Percentiles rank a stretch among this genome's conserved stretches.
These are phyloP conservation scores for Lingula anatina DNA, from an alignment of 2,888 invertebrate genomes.

Conservation along the genomic window DNA sequence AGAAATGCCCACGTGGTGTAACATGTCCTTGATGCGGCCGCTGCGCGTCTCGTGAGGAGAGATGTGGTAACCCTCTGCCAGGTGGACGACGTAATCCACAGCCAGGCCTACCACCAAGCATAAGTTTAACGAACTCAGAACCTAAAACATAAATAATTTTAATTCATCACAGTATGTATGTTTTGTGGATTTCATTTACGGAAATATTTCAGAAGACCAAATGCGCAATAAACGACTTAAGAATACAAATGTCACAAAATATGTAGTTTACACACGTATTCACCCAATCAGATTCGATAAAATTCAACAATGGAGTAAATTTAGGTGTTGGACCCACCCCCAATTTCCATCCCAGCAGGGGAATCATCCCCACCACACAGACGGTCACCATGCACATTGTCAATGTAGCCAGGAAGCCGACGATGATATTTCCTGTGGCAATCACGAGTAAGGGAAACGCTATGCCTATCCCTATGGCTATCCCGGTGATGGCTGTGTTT, in stretches of 20 bases:
- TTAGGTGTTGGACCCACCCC: constrained; percentile 46
- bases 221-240: too few species aligned
- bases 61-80: constrained; percentile 40
- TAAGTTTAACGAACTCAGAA: constrained; percentile 42
- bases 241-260: too few species aligned
- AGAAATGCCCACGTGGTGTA: constrained; percentile 34
- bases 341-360: constrained; percentile 42
- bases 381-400: constrained; percentile 29
- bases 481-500: constrained; percentile 31
- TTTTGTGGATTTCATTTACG: neutral
- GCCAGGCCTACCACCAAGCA: constrained; percentile 40
- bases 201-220: too few species aligned
- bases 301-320: too few species aligned
- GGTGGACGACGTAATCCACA: constrained; percentile 42
- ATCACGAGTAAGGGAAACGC: constrained; percentile 36
- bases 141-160: constrained; percentile 12
- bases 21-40: constrained; percentile 29
- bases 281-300: too few species aligned
- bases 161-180: too few species aligned
- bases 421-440: constrained; percentile 36
- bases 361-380: constrained; percentile 42
- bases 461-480: constrained; percentile 30
- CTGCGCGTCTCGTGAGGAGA: constrained; percentile 23
- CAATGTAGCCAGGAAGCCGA: constrained; percentile 36
- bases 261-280: too few species aligned